Evolutionary conservation across 2,797 vertebrate genomes (phyloP), one percentile per base, ranked within the genome.

Genomic region (Gallinago solitaria): DNA sequence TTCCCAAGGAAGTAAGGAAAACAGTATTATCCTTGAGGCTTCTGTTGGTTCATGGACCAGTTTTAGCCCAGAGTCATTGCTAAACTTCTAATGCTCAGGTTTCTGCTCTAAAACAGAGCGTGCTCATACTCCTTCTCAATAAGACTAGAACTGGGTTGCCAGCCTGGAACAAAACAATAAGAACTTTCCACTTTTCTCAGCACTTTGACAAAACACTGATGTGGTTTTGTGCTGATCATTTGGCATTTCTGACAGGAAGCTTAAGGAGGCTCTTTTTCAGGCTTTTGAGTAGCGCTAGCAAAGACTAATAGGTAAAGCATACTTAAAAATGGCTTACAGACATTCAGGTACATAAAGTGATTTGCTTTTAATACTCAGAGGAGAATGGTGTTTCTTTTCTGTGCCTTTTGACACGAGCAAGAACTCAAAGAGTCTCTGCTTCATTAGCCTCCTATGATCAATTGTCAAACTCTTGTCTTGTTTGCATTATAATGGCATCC

Each of bases 161-260:
- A 87, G 21, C 20, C 43, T 94, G 81, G 64, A 87, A 94, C 35
- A 93, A 94, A 94, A 76, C 67, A 70, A 87, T 89, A 93, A 89
- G 89, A 59, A 65, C 19, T 76, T 94, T 63, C 19, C 12, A 80
- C 50, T 91, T 85, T 80, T 92, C 78, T 92, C 79, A 80, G 48
- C 35, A 48, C 74, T 95, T 87, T 85, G 64, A 83, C 71, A 85
- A 85, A 95, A 77, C 39, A 77, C 24, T 56, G 43, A 13, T 27
- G 47, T 39, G 65, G 27, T 59, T 94, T 89, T 73, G 7, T 84
- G 78, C 43, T 84, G 77, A 65, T 59, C 59, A 35, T 79, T 84
- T 79, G 89, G 51, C 35, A 64, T 77, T 85, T 87, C 63, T 84
- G 71, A 79, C 51, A 82, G 54, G 47, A 28, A 89, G 82, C 76